Evolutionary conservation across 2,888 invertebrate species (phyloP).

Genomic region (Eledona agricola): DNA sequence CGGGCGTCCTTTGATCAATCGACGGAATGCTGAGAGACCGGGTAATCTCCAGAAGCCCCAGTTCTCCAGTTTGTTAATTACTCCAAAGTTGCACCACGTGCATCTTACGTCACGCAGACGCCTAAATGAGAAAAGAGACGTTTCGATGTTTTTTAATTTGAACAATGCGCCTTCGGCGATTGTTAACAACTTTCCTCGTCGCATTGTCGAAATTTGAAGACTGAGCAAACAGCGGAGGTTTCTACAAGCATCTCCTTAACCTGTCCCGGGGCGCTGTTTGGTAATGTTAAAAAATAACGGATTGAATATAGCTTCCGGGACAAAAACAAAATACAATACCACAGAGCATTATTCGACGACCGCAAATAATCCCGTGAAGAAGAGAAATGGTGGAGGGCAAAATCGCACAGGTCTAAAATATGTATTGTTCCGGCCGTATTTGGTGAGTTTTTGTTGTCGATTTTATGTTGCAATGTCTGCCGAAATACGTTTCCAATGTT

Average conservation of each 20-base stretch:
- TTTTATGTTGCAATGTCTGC: conserved; percentile 35
- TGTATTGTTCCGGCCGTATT: conserved; percentile 36
- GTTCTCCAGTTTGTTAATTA: conserved; percentile 18
- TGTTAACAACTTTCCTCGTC: conserved; percentile 8
- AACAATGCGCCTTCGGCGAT: conserved; percentile 4
- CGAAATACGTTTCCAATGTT: conserved; percentile 36
- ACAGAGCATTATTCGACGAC: conserved; percentile 30
- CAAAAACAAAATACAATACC: conserved; percentile 36
- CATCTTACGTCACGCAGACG: no score
- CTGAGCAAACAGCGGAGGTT: conserved; percentile 7
- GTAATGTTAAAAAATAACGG: conserved; percentile 31
- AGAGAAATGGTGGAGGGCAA: conserved; percentile 15
- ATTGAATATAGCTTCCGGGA: conserved; percentile 27
- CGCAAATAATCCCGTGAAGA: conserved; percentile 30
- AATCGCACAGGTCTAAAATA: conserved; percentile 19
- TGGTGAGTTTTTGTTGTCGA: conserved; percentile 24
- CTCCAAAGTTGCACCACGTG: conserved; percentile 3
- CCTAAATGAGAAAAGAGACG: no score
- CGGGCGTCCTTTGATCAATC: conserved; percentile 13
- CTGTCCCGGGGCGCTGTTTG: conserved; percentile 15
- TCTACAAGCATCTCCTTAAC: conserved; percentile 8
- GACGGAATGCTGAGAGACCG: conserved; percentile 14
- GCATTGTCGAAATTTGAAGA: conserved; percentile 11
- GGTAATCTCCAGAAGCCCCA: conserved; percentile 16
- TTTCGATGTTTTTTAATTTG: conserved; percentile 17